Conservation (phyloP, 2,113 vertebrate genomes). For the Ictidomys tridecemlineatus region DNA sequence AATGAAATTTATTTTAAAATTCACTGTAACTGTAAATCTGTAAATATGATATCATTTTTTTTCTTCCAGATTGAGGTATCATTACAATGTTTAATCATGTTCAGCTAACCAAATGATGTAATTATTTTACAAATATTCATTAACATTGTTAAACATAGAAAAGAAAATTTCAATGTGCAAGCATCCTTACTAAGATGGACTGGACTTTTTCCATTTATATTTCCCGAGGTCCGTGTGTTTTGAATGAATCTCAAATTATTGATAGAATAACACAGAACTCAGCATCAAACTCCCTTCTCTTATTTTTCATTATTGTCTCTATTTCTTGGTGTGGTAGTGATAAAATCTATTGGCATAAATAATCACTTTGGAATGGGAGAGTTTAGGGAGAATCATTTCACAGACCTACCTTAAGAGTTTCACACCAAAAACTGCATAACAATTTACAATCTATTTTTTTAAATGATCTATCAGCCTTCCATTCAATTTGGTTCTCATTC, state of each 20-base stretch:
- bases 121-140: background rate
- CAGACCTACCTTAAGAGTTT: background rate
- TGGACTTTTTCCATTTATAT: background rate
- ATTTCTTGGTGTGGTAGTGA: background rate
- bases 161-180: background rate
- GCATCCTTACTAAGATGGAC: background rate
- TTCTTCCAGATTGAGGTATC: background rate
- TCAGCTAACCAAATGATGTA: background rate
- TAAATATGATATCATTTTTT: background rate
- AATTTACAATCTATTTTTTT: background rate
- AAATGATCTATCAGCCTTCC: background rate
- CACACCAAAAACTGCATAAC: background rate
- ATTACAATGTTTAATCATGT: background rate
- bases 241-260: background rate
- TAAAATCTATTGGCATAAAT: background rate
- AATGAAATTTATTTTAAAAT: slow-evolving; percentile 21
- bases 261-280: background rate
- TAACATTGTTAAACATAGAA: background rate
- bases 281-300: background rate
- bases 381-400: background rate
- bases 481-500: background rate
- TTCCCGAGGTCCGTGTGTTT: background rate
- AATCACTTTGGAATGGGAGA: background rate
- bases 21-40: background rate
- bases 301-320: background rate